Conservation (phyloP, 2,888 invertebrate species). For the Brachylomia viminalis region DNA sequence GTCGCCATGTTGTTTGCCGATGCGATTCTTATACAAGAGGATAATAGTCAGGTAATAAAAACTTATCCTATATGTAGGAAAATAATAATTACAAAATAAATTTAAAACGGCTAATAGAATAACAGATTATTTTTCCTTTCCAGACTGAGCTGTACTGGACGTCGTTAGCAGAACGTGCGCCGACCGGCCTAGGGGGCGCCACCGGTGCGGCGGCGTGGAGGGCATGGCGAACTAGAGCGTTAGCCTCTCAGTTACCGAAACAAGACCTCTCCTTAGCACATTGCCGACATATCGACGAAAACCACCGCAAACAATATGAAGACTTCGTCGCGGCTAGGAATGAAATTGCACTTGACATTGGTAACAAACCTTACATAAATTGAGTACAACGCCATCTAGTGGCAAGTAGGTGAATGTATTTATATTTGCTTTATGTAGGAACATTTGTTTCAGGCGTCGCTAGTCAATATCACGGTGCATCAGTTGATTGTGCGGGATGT, state of each 20-base stretch:
- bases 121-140: constrained; percentile 63
- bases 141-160: constrained; percentile 98
- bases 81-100: neutral
- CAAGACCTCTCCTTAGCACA: constrained; percentile 98
- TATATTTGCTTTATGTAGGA: constrained; percentile 50
- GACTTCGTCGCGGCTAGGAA: constrained; percentile 98
- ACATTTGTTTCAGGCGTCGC: constrained; percentile 87
- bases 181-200: constrained; percentile 83
- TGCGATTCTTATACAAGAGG: neutral
- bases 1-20: neutral
- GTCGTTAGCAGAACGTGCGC: constrained; percentile 93
- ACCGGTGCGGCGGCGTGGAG: constrained; percentile 86
- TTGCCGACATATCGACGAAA: constrained; percentile 95
- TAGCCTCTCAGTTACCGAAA: constrained; percentile 97
- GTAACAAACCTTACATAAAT: constrained; percentile 79
- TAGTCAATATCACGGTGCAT: constrained; percentile 91
- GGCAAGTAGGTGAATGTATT: constrained; percentile 63
- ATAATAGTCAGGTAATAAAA: neutral
- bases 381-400: constrained; percentile 73
- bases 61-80: neutral
- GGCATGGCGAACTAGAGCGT: constrained; percentile 87
- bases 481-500: constrained; percentile 95
- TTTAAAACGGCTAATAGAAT: neutral
- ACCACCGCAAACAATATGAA: constrained; percentile 95
- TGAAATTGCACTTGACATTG: constrained; percentile 98